phyloP scores from a whole-genome alignment of 2,888 invertebrate genomes.

The Ichneumoninae sp. region DNA sequence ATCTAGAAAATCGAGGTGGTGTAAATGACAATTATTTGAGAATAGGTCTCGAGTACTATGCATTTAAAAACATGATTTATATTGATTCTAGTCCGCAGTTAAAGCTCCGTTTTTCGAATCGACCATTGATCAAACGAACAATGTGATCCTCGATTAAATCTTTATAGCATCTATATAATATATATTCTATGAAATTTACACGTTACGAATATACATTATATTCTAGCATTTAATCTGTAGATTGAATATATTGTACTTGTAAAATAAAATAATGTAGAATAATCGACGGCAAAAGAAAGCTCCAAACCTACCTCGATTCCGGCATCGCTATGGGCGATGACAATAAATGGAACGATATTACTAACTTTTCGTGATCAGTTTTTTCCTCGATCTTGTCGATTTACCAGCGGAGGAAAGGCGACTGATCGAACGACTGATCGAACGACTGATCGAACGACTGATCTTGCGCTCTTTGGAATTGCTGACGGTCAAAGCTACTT shows the following conservation, averaged over 20 bases:
- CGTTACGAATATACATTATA: slow-evolving; percentile 67
- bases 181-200: slow-evolving; percentile 73
- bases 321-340: slow-evolving; percentile 57
- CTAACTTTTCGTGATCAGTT: slow-evolving; percentile 42
- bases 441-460: too few species aligned
- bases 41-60: slow-evolving; percentile 52
- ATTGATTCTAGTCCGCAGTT: slow-evolving; percentile 70
- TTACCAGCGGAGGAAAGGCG: slow-evolving; percentile 31
- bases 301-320: slow-evolving; percentile 47
- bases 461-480: slow-evolving; percentile 15
- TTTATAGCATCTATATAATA: slow-evolving; percentile 70
- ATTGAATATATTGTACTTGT: slow-evolving; percentile 64
- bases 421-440: slow-evolving; percentile 4
- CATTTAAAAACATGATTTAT: slow-evolving; percentile 54
- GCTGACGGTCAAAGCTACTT: slow-evolving; percentile 14
- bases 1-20: neutral
- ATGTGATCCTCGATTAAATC: slow-evolving; percentile 71
- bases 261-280: slow-evolving; percentile 63
- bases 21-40: slow-evolving; percentile 40
- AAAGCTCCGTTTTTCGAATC: slow-evolving; percentile 62
- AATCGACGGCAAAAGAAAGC: slow-evolving; percentile 40
- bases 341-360: slow-evolving; percentile 50
- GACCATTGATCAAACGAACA: slow-evolving; percentile 68
- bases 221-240: slow-evolving; percentile 63
- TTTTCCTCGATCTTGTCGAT: slow-evolving; percentile 40